These are phyloP conservation scores for Morpho achilles DNA, from an alignment of 2,888 invertebrate genomes.

Conservation along the genomic window DNA sequence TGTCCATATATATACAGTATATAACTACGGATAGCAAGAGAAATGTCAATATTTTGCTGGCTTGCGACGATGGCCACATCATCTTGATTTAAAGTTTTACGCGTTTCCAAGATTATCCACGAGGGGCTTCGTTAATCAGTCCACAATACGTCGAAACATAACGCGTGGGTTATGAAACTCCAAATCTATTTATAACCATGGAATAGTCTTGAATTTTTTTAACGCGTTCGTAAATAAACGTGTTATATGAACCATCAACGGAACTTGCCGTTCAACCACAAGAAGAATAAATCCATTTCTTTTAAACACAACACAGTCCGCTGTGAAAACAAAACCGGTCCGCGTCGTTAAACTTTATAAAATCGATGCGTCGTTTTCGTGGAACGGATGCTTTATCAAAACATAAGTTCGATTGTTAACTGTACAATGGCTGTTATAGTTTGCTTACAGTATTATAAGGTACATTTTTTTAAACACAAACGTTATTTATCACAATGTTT, in stretches of 20 bases:
- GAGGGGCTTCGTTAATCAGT: slow-evolving; percentile 28
- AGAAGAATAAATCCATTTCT: slow-evolving; percentile 13
- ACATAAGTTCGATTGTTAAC: slow-evolving; percentile 3
- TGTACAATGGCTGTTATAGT: background rate
- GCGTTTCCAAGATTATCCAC: slow-evolving; percentile 23
- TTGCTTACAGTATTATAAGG: background rate
- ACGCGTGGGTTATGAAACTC: slow-evolving; percentile 27
- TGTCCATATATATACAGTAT: slow-evolving; percentile 87
- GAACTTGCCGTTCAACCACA: slow-evolving; percentile 14
- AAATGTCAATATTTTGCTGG: slow-evolving; percentile 83
- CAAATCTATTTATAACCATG: slow-evolving; percentile 27
- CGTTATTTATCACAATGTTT: slow-evolving; percentile 19
- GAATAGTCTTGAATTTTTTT: slow-evolving; percentile 4
- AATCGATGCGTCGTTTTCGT: slow-evolving; percentile 16
- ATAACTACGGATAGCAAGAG: slow-evolving; percentile 77
- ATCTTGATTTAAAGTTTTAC: slow-evolving; percentile 51
- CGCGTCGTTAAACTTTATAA: background rate
- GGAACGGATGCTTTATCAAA: slow-evolving; percentile 9
- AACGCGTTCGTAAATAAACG: background rate
- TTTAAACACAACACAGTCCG: slow-evolving; percentile 5
- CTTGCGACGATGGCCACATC: slow-evolving; percentile 86
- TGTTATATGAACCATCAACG: slow-evolving; percentile 3
- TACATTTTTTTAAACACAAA: slow-evolving; percentile 3
- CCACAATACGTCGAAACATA: slow-evolving; percentile 5
- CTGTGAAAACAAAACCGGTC: background rate